Evolutionary conservation across 2,113 vertebrate genomes (phyloP).

Genomic region (Bostrychus sinensis): DNA sequence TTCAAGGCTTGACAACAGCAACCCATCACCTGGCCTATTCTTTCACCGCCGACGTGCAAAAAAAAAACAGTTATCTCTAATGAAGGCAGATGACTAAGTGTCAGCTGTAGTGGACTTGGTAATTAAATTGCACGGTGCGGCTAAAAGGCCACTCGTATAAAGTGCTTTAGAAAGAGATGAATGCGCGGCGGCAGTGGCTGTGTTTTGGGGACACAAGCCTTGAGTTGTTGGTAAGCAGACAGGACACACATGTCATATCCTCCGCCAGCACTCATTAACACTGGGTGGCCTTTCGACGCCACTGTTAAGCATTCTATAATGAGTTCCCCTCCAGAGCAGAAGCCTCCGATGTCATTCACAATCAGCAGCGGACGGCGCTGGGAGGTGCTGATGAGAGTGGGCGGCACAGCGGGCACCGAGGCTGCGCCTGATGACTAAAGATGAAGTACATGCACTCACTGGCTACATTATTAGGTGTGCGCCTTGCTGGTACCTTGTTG

Average conservation of each 20-base stretch:
- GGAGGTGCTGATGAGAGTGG: conserved; percentile 49
- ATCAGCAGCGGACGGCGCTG: conserved; percentile 58
- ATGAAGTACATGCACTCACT: conserved; percentile 57
- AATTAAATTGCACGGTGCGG: conserved; percentile 3
- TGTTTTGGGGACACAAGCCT: conserved; percentile 23
- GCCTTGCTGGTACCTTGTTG: too few species aligned
- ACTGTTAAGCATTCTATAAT: conserved; percentile 76
- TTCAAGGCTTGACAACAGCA: neutral
- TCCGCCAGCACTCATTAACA: conserved; percentile 70
- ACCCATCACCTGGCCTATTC: neutral
- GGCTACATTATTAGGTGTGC: too few species aligned
- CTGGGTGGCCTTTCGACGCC: conserved; percentile 64
- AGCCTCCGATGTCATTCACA: conserved; percentile 73
- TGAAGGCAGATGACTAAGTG: neutral
- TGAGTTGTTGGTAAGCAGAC: conserved; percentile 38
- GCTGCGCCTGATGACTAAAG: conserved; percentile 43
- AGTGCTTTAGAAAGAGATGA: neutral
- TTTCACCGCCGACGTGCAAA: neutral
- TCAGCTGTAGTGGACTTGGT: neutral
- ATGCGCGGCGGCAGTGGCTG: neutral
- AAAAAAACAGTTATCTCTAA: neutral
- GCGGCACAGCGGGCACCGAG: conserved; percentile 31
- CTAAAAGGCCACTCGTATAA: conserved; percentile 1
- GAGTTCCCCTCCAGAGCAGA: conserved; percentile 71
- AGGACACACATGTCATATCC: conserved; percentile 51